A percentile compares a stretch with the other conserved stretches of the same genome.
phyloP scores from a whole-genome alignment of 2,888 invertebrate genomes.

The Matsumyia berberina region DNA sequence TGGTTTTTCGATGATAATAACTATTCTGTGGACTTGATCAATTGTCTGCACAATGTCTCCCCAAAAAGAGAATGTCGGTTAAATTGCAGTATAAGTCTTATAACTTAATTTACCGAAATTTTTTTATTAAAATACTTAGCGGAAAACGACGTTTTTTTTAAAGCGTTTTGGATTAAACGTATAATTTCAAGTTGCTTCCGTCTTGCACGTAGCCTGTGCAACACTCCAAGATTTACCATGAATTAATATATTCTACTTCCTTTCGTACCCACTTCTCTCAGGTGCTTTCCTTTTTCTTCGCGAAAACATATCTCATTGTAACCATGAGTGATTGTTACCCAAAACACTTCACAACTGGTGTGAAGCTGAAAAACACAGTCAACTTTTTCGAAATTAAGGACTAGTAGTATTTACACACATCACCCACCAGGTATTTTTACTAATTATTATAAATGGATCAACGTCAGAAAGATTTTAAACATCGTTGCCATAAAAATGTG shows the following conservation, averaged over 20 bases:
- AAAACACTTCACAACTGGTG: constrained; percentile 27
- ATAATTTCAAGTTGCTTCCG: background rate
- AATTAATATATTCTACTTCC: constrained; percentile 6
- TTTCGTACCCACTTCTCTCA: constrained; percentile 3
- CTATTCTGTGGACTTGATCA: no score
- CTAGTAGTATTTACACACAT: constrained; percentile 6
- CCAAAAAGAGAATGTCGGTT: no score
- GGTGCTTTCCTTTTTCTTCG: constrained; percentile 14
- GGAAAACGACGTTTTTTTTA: background rate
- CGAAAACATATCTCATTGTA: constrained; percentile 42
- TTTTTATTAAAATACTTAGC: background rate
- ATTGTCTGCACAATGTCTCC: no score
- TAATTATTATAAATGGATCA: constrained; percentile 61
- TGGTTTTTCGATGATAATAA: no score
- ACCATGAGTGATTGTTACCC: constrained; percentile 41
- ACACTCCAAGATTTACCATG: constrained; percentile 7
- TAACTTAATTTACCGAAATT: background rate
- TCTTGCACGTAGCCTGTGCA: background rate
- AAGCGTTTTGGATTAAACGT: background rate
- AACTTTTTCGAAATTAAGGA: constrained; percentile 35
- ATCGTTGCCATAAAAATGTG: constrained; percentile 34
- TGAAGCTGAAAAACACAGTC: constrained; percentile 10
- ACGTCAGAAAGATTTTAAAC: constrained; percentile 44
- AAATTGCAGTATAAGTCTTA: background rate
- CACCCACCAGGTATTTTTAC: constrained; percentile 39